These are phyloP conservation scores for Charanyca ferruginea DNA, from an alignment of 2,888 invertebrate genomes.

Conservation along the genomic window DNA sequence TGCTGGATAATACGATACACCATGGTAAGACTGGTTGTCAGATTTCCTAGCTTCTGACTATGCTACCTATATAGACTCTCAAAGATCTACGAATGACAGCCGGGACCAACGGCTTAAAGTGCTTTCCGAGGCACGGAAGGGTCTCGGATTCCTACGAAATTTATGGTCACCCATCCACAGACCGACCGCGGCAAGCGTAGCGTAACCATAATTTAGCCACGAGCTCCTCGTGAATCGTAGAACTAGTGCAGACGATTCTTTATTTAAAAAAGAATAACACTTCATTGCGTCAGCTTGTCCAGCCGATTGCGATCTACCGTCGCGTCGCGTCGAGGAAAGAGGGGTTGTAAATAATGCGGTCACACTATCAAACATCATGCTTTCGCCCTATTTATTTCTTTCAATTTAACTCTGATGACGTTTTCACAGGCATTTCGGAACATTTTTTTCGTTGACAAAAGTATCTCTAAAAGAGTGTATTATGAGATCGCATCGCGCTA, in stretches of 20 bases:
- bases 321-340: neutral
- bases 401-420: constrained; percentile 16
- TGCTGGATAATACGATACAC: too few species aligned
- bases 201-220: too few species aligned
- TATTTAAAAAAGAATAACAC: neutral
- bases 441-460: constrained; percentile 4
- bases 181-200: too few species aligned
- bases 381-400: constrained; percentile 9
- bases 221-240: too few species aligned
- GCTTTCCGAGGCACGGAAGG: too few species aligned
- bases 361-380: neutral
- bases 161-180: too few species aligned
- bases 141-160: too few species aligned
- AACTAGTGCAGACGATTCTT: neutral
- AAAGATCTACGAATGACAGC: too few species aligned
- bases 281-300: neutral
- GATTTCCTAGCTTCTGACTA: too few species aligned
- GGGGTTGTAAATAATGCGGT: constrained; percentile 6
- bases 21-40: too few species aligned
- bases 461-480: constrained; percentile 10
- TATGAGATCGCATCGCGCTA: neutral
- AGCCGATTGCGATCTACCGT: constrained; percentile 17
- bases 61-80: too few species aligned
- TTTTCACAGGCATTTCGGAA: constrained; percentile 1
- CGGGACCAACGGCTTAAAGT: too few species aligned